phyloP scores from a whole-genome alignment of 2,888 invertebrate genomes.

The Unio pictorum region DNA sequence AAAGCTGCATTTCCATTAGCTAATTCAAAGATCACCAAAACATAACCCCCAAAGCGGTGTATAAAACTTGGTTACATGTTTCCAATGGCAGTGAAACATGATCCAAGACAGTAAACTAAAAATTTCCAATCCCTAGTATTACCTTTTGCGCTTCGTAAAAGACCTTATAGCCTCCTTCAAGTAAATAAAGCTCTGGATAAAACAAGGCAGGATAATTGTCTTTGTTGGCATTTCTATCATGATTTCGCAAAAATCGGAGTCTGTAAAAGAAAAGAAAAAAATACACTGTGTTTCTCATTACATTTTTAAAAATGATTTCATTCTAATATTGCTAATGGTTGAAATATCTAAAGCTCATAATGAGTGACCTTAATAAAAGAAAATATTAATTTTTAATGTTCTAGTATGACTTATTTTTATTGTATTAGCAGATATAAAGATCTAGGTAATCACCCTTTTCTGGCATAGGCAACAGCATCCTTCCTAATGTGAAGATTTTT shows the following conservation, averaged over 20 bases:
- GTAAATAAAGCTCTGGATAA: conserved; percentile 94
- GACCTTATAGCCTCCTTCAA: conserved; percentile 90
- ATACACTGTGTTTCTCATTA: not conserved
- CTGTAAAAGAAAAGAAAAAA: conserved; percentile 72
- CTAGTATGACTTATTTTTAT: not conserved
- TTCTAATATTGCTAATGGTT: not conserved
- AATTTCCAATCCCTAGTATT: conserved; percentile 3
- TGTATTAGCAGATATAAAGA: no score
- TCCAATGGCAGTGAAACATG: no score
- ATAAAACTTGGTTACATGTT: no score
- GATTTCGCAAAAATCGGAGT: conserved; percentile 85
- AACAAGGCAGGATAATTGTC: conserved; percentile 87
- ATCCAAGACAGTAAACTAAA: not conserved
- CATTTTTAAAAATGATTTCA: not conserved
- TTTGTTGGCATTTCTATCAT: conserved; percentile 86
- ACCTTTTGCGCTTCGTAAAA: conserved; percentile 81
- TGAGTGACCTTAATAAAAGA: not conserved
- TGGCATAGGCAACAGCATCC: no score
- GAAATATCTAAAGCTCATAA: not conserved
- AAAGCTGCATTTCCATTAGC: no score
- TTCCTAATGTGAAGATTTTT: no score
- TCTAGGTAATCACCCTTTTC: no score
- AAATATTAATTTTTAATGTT: not conserved
- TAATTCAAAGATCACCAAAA: no score
- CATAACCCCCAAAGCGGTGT: no score